Percentiles rank a stretch among this genome's conserved stretches.
phyloP scores from a whole-genome alignment of 2,888 invertebrate genomes.

The Acanthosoma haemorrhoidale region DNA sequence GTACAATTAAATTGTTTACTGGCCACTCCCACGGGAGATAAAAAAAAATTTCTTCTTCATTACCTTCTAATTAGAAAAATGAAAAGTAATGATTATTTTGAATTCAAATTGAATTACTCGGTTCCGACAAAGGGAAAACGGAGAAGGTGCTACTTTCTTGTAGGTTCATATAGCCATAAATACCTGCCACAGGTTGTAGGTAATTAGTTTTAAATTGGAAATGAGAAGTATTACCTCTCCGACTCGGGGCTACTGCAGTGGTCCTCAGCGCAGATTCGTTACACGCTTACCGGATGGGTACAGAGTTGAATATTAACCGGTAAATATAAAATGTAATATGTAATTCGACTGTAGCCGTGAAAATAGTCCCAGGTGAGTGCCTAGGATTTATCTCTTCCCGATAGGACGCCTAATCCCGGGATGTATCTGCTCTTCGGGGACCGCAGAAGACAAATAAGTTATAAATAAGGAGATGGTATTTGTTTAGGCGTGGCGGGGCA shows the following conservation, averaged over 20 bases:
- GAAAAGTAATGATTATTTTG: no score
- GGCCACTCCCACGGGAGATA: no score
- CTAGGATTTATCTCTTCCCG: no score
- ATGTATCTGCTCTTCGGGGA: background rate
- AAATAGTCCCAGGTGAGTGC: background rate
- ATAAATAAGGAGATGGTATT: slow-evolving; percentile 17
- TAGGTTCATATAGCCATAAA: no score
- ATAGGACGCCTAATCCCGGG: background rate
- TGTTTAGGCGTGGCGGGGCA: slow-evolving; percentile 5
- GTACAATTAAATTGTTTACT: no score
- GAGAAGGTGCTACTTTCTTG: no score
- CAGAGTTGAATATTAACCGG: background rate
- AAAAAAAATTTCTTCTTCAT: no score
- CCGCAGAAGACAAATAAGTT: slow-evolving; percentile 14
- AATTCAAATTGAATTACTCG: no score
- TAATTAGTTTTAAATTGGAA: slow-evolving; percentile 2
- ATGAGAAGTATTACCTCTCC: background rate
- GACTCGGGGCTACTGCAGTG: background rate
- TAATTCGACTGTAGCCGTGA: slow-evolving; percentile 2
- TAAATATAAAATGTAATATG: background rate
- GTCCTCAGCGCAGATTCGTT: background rate
- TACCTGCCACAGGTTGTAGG: background rate
- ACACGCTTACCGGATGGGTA: background rate
- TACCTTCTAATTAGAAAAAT: no score
- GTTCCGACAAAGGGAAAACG: no score